Evolutionary conservation across 2,797 vertebrate species (phyloP).

Genomic region (Eulemur coronatus): DNA sequence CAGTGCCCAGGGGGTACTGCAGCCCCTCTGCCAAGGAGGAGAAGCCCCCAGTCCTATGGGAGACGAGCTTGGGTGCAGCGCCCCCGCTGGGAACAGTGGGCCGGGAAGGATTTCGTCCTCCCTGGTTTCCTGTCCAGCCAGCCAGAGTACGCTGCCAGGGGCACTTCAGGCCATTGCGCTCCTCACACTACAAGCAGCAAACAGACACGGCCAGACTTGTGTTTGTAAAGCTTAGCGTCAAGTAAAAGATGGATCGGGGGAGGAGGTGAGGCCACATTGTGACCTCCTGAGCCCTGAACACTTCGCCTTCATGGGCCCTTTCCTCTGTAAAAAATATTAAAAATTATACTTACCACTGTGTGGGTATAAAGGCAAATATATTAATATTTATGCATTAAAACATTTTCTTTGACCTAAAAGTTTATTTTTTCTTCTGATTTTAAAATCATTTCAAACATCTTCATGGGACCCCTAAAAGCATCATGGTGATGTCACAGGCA

Average conservation of each 20-base stretch:
- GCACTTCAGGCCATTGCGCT: not conserved
- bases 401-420: not conserved
- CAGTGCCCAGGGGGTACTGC: not conserved
- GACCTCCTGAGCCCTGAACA: not conserved
- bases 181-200: not conserved
- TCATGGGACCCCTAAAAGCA: not conserved
- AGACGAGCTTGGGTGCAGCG: not conserved
- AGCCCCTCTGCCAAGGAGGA: not conserved
- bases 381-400: not conserved
- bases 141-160: not conserved
- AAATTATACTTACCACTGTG: not conserved
- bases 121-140: not conserved
- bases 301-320: not conserved
- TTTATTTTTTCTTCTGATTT: not conserved
- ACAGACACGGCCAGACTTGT: not conserved
- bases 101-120: not conserved
- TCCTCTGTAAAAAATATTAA: not conserved
- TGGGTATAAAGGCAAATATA: not conserved
- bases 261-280: accelerated
- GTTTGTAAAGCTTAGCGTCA: not conserved
- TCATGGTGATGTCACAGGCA: no score
- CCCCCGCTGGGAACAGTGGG: not conserved
- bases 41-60: not conserved
- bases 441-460: not conserved
- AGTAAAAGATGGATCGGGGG: not conserved